Evolutionary conservation across 2,888 invertebrate genomes (phyloP).

Genomic region (Lasioglossum marginatum): DNA sequence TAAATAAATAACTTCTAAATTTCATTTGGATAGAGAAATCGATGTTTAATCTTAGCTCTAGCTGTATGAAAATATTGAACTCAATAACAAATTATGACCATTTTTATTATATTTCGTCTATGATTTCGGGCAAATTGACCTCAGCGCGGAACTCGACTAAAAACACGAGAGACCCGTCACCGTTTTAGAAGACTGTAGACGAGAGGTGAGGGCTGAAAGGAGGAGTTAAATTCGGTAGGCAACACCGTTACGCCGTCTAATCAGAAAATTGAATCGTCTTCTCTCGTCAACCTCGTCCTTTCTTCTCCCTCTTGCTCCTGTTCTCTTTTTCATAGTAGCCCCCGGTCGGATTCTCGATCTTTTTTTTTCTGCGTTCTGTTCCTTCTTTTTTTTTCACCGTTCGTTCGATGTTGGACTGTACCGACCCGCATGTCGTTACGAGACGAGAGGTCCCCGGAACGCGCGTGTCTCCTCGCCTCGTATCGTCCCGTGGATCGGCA

Average conservation of each 20-base stretch:
- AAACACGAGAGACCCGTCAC: background rate
- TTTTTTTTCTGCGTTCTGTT: constrained; percentile 40
- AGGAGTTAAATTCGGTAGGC: constrained; percentile 50
- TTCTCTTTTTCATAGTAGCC: constrained; percentile 21
- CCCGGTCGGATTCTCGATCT: constrained; percentile 11
- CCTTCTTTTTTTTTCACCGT: constrained; percentile 38
- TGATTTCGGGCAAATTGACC: background rate
- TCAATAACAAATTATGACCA: too few relatives aligned
- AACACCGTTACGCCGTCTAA: constrained; percentile 64
- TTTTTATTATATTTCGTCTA: background rate
- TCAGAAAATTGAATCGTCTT: constrained; percentile 80
- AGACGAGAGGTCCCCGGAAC: constrained; percentile 57
- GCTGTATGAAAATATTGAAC: background rate
- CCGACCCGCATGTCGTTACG: constrained; percentile 76
- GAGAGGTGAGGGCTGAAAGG: background rate
- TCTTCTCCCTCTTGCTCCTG: background rate
- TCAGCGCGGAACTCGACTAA: background rate
- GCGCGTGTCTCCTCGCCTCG: constrained; percentile 54
- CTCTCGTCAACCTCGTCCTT: constrained; percentile 24
- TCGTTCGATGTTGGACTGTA: constrained; percentile 73
- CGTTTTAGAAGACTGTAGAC: constrained; percentile 1
- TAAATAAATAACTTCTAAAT: too few relatives aligned
- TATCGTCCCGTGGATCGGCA: constrained; percentile 45
- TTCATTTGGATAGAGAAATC: too few relatives aligned
- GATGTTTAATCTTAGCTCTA: too few relatives aligned